Base-by-base conservation (phyloP, 2,888 invertebrate species). In the Merodon equestris region DNA sequence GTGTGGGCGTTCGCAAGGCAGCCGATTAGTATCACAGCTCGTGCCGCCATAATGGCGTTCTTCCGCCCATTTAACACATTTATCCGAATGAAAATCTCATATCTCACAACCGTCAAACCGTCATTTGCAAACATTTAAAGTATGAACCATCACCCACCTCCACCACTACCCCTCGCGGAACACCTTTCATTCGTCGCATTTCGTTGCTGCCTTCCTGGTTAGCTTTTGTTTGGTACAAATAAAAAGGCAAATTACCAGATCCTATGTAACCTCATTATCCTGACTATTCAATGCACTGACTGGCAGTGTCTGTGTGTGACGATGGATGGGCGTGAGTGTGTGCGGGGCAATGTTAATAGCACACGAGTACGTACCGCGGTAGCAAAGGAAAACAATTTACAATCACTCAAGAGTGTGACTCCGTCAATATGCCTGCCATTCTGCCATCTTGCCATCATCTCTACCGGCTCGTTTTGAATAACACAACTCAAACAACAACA, bases 201-300 rank as follows among this genome's bases (percentile, higher is more conserved):
- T 64, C 51, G 57, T 56, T 72, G 17, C 50, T 73, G 53, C 38
- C 53, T 53, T 47, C 3, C 47, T 47, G 66, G 56, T 36, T 75
- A 63, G 56, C 57, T 36, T 74, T 74, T 68, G 74, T 74, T 45
- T 74, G n/a, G n/a, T n/a, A 27, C 2, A 27, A 7, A 27, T 2
- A 27, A 63, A 68, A 67, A 60, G 40, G 47, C 40, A 58, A 73
- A 73, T 74, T 79, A 67, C 77, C 67, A 57, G 77, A 73, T 73
- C 53, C 73, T 63, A 63, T 73, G 67, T 63, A 77, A 73, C 77
- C 77, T 77, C 77, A 73, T 77, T 77, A 77, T 73, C 67, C 73
- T 68, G 73, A 73, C 77, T 77, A 73, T 77, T 77, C 73, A 67
- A 57, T 60, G 57, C 61, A 66, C 56, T 63, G 60, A 40, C 61